Conservation (phyloP, 2,888 invertebrate species). For the Strigamia crassipes region DNA sequence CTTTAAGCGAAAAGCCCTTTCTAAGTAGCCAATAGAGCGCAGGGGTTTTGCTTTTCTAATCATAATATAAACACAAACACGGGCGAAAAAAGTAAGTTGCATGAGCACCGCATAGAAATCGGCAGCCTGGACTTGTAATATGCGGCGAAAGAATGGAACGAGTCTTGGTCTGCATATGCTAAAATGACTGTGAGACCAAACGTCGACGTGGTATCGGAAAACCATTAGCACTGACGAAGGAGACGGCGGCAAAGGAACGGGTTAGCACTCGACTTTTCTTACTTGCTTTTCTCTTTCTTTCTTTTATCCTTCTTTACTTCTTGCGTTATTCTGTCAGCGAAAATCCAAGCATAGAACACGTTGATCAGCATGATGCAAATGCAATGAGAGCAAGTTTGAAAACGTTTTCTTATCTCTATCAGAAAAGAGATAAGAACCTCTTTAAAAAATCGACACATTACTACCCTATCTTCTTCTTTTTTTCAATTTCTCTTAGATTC, state of each 20-base stretch:
- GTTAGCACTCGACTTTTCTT: constrained; percentile 23
- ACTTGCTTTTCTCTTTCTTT: not conserved
- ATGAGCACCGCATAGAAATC: not conserved
- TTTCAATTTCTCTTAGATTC: not conserved
- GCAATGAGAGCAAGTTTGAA: not conserved
- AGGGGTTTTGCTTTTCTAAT: not conserved
- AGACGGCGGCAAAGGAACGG: constrained; percentile 17
- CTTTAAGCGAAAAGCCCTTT: too few species aligned
- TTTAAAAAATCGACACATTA: constrained; percentile 1
- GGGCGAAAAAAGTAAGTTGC: not conserved
- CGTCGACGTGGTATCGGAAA: constrained; percentile 13
- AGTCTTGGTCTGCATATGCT: not conserved
- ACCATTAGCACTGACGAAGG: constrained; percentile 30
- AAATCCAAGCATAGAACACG: not conserved
- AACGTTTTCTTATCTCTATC: constrained; percentile 22
- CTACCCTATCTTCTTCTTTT: not conserved
- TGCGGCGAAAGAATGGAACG: not conserved
- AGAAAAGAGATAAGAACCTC: not conserved
- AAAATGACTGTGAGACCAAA: constrained; percentile 10
- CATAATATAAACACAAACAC: not conserved
- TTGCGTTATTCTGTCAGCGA: constrained; percentile 7
- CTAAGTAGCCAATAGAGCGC: too few species aligned
- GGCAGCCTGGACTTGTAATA: not conserved
- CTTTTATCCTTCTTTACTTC: not conserved
- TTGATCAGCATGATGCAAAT: constrained; percentile 23